phyloP scores from a whole-genome alignment of 2,888 invertebrate genomes.

The Eumerus sabulonum region DNA sequence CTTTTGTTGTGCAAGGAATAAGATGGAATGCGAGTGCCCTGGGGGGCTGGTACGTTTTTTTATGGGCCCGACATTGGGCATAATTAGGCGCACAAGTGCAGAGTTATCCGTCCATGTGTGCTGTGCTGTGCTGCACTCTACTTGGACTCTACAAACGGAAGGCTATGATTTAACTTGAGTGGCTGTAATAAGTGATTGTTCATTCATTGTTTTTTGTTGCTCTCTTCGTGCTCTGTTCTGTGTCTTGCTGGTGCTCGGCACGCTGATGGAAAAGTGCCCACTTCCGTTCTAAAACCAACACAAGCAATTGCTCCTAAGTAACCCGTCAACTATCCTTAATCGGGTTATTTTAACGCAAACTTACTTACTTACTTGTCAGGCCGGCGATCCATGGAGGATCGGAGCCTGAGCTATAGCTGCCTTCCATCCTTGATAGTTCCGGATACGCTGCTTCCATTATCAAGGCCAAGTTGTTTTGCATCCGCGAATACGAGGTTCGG shows the following conservation, averaged over 20 bases:
- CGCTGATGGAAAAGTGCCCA: conserved; percentile 33
- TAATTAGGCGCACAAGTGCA: conserved; percentile 64
- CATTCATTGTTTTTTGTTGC: not conserved
- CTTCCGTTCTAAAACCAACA: conserved; percentile 34
- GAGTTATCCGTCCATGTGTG: conserved; percentile 11
- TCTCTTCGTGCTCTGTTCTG: conserved; percentile 13
- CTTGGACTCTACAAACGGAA: conserved; percentile 13
- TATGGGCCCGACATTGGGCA: conserved; percentile 52
- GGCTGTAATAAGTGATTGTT: conserved; percentile 45
- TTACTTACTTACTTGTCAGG: too few species aligned
- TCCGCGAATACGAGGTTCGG: too few species aligned
- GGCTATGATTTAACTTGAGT: conserved; percentile 51
- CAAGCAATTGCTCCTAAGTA: too few species aligned
- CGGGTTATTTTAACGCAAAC: too few species aligned
- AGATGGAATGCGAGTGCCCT: conserved; percentile 46
- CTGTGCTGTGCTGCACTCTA: not conserved
- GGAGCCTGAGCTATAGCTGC: too few species aligned
- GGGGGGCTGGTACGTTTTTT: conserved; percentile 56
- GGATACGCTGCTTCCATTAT: too few species aligned
- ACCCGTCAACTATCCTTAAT: too few species aligned
- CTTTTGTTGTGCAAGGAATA: conserved; percentile 20
- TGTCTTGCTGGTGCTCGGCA: too few species aligned
- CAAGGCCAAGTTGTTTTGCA: too few species aligned
- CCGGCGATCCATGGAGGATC: too few species aligned
- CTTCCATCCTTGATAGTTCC: too few species aligned